Percentiles rank a stretch among this genome's conserved stretches.
Evolutionary conservation across 1,140 invertebrate genomes (phyloP).

Genomic region (Listronotus bonariensis): DNA sequence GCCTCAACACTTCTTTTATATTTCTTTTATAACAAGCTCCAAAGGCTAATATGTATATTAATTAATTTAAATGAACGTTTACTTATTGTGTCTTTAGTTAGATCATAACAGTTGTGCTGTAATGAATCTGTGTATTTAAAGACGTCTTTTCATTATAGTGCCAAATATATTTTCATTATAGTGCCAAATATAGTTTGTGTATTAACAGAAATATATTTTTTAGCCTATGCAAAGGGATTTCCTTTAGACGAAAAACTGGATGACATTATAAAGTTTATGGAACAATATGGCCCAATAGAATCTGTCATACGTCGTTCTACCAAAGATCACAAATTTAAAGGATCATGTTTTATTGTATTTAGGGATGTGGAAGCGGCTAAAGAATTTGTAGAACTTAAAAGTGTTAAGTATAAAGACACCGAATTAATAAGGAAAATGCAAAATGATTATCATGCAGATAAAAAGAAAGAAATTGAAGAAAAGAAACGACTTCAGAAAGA

Average conservation of each 20-base stretch:
- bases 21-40: no score
- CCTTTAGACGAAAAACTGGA: constrained; percentile 72
- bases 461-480: constrained; percentile 69
- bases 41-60: no score
- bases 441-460: constrained; percentile 70
- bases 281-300: constrained; percentile 71
- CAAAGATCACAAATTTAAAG: constrained; percentile 78
- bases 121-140: no score
- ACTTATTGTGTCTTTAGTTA: no score
- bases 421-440: constrained; percentile 75
- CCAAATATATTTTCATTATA: no score
- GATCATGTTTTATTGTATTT: constrained; percentile 88
- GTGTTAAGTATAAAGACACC: constrained; percentile 73
- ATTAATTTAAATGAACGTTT: no score
- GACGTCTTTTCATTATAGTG: no score
- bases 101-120: no score
- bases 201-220: constrained; percentile 18
- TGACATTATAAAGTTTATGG: constrained; percentile 76
- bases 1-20: no score
- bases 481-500: constrained; percentile 62
- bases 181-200: no score
- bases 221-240: constrained; percentile 89
- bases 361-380: constrained; percentile 73
- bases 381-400: constrained; percentile 64
- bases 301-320: constrained; percentile 74